These are phyloP conservation scores for Sternotherus odoratus DNA, from an alignment of 2,797 vertebrate genomes.

Conservation along the genomic window DNA sequence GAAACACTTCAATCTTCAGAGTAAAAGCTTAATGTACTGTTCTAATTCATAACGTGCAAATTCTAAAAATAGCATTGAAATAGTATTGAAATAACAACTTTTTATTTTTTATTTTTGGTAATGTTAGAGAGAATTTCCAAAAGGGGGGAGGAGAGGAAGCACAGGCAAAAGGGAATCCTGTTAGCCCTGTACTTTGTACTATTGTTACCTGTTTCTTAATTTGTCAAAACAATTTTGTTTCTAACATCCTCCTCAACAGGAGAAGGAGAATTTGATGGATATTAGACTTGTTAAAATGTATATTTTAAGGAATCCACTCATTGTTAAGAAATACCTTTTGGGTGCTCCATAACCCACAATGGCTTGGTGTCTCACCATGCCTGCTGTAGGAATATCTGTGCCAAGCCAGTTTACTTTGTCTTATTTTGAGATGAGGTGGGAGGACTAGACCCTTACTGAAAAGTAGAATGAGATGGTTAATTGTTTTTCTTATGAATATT, in stretches of 20 bases:
- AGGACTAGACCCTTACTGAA: neutral
- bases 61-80: neutral
- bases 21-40: neutral
- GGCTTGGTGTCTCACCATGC: rapidly evolving
- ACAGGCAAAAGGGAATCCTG: neutral
- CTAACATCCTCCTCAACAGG: neutral
- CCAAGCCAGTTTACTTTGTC: neutral
- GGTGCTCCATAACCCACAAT: neutral
- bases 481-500: neutral
- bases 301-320: neutral
- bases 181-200: neutral
- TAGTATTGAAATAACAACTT: rapidly evolving
- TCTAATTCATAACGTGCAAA: neutral
- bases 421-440: rapidly evolving
- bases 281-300: neutral
- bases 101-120: neutral
- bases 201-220: neutral
- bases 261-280: neutral
- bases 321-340: neutral
- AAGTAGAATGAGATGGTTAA: neutral
- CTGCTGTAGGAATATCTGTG: neutral
- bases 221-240: rapidly evolving
- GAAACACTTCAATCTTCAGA: neutral
- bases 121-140: neutral
- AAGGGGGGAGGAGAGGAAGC: neutral